Evolutionary conservation across 2,113 vertebrate species (phyloP), one percentile per base, ranked within the genome.

Genomic region (Aphyosemion australe): DNA sequence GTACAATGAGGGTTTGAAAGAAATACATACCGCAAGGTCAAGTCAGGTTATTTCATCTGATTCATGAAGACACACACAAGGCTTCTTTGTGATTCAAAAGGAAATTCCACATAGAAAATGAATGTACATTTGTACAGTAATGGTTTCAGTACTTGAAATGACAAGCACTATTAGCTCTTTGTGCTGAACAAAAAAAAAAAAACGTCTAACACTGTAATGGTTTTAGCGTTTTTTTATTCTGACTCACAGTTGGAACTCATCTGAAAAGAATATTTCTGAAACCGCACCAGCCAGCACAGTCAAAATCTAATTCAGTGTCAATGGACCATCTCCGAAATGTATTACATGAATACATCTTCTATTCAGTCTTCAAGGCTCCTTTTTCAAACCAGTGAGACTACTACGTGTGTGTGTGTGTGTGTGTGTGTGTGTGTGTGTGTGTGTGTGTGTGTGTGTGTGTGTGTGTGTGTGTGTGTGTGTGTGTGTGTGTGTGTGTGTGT

Each of bases 261-360:
- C 63, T 74, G n/a, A 70, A 80, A 41, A 53, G 16, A 59, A 60
- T 63, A 55, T 57, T 26, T 63, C 18, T 63, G 42, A 64, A 56
- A 70, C 19, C 20, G 16, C 45, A 55, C 16, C 8, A 65, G 32
- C 54, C 32, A 54, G 60, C 20, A 63, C 18, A 79, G 61, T 49
- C 58, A 20, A 70, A 74, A 79, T 54, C 45, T 37, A 61, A 76
- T 76, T 50, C 39, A 31, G 14, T 54, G 69, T 61, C 62, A 71
- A 82, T 71, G 69, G 62, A 74, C 58, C 66, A 60, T 69, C 67
- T 70, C 70, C 18, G 49, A 66, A 78, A 61, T 0, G 3, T 32
- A 72, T 74, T 62, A 65, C 43, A 39, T 59, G 15, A 56, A 77
- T 59, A 56, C 20, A 55, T 71, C 43, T 55, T 57, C 47, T 46